Percentiles rank a stretch among this genome's conserved stretches.
Conservation (phyloP, 2,888 invertebrate genomes). For the Cantharis nigra region DNA sequence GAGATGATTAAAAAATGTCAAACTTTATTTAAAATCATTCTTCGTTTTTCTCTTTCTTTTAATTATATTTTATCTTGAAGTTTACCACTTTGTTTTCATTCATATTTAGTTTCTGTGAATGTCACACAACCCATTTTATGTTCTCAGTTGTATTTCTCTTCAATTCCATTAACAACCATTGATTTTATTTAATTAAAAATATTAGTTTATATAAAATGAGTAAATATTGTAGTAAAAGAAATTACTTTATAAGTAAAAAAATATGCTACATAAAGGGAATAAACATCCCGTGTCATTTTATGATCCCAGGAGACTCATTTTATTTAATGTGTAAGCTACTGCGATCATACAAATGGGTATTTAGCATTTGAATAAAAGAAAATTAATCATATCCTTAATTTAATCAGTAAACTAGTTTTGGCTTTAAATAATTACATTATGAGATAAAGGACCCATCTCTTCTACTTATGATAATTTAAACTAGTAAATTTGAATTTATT, state of each 20-base stretch:
- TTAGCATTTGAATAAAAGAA: not conserved
- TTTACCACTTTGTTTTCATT: no score
- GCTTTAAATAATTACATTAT: not conserved
- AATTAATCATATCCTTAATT: not conserved
- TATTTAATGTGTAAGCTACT: not conserved
- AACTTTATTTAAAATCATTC: no score
- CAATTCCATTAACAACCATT: no score
- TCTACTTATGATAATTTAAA: not conserved
- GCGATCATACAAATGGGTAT: not conserved
- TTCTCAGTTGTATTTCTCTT: no score
- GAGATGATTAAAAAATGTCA: no score
- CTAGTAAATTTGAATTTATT: not conserved
- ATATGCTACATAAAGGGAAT: not conserved
- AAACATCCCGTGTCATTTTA: not conserved
- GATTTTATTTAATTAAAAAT: not conserved
- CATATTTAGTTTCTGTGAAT: no score
- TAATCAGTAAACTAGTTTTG: not conserved
- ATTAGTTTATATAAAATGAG: not conserved
- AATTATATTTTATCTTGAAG: no score
- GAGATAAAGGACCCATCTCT: not conserved
- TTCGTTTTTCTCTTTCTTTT: no score
- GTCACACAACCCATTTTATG: no score
- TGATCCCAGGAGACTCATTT: not conserved
- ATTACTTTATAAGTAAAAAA: not conserved
- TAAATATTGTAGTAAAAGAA: not conserved